phyloP scores from a whole-genome alignment of 2,797 vertebrate species.

The Sebastes trivittatus region DNA sequence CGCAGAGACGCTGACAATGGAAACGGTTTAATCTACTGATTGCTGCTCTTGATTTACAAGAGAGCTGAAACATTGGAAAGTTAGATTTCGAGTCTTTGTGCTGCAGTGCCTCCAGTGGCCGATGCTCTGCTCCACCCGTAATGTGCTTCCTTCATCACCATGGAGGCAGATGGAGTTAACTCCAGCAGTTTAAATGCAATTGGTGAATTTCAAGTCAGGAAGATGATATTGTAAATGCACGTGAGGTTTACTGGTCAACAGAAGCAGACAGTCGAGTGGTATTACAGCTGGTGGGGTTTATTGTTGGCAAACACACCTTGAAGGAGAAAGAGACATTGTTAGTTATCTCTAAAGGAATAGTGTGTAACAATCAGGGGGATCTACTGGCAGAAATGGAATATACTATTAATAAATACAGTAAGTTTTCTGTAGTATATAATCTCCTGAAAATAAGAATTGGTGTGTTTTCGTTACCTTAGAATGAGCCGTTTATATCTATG shows the following conservation, averaged over 20 bases:
- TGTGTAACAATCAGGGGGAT: no score
- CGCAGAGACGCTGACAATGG: constrained; percentile 29
- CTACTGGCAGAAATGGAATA: no score
- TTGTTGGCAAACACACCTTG: background rate
- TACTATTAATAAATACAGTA: no score
- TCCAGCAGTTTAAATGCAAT: background rate
- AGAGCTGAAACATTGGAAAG: constrained; percentile 71
- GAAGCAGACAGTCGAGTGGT: background rate
- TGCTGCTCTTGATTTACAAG: constrained; percentile 87
- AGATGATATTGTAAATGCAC: background rate
- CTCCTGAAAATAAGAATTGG: no score
- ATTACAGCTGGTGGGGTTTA: background rate
- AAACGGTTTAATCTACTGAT: constrained; percentile 69
- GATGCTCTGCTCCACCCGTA: background rate
- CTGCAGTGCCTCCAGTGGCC: constrained; percentile 52
- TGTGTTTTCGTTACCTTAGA: no score
- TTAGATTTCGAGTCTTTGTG: constrained; percentile 27
- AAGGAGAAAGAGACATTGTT: background rate
- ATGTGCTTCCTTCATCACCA: background rate
- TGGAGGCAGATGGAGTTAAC: background rate
- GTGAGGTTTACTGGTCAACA: background rate
- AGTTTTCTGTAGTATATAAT: no score
- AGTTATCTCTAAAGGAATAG: background rate
- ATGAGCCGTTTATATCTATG: no score
- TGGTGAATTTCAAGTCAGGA: background rate